Evolutionary conservation across 2,113 vertebrate species (phyloP), one percentile per base, ranked within the genome.

Genomic region (Vanacampus margaritifer): DNA sequence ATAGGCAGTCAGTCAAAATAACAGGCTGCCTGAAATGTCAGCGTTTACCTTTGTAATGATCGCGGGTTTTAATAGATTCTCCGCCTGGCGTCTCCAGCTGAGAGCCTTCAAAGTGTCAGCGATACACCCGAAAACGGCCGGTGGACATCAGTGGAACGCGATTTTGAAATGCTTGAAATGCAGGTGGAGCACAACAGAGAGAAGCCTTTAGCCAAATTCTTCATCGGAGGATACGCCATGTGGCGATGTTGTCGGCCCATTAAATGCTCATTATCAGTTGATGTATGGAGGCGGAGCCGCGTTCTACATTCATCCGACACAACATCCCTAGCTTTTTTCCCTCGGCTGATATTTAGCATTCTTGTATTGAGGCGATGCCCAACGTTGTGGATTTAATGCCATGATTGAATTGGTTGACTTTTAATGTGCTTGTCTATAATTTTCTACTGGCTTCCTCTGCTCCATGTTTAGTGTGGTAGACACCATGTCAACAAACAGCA

Each of bases 1-100:
- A 90, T 87, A 85, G 86, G 82, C 84, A 90, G 84, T 89, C 88
- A 86, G 86, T 89, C 89, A 88, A 86, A 88, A 89, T 88, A 90
- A 89, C 84, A 85, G 35, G 59, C 72, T 68, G 81, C 73, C 85
- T 73, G 68, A 90, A 88, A 88, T 89, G 84, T 85, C 87, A 87
- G 80, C 81, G 51, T 87, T 88, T 89, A 87, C 86, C 84, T 89
- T 79, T 69, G 84, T 87, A 86, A 88, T 88, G 79, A 84, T 84
- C 79, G 66, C 65, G 48, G 57, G 80, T 88, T 87, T 89, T 73
- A 88, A 86, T 89, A 76, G 79, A 76, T 80, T 78, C 77, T 79
- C 57, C 58, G 64, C 71, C 77, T 78, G 60, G 48, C 76, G 75
- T 74, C 57, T 66, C 41, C 35, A 36, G 68, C 67, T 3, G 37